Base-by-base conservation (phyloP, 2,888 invertebrate species). In the Lochmaea capreae region DNA sequence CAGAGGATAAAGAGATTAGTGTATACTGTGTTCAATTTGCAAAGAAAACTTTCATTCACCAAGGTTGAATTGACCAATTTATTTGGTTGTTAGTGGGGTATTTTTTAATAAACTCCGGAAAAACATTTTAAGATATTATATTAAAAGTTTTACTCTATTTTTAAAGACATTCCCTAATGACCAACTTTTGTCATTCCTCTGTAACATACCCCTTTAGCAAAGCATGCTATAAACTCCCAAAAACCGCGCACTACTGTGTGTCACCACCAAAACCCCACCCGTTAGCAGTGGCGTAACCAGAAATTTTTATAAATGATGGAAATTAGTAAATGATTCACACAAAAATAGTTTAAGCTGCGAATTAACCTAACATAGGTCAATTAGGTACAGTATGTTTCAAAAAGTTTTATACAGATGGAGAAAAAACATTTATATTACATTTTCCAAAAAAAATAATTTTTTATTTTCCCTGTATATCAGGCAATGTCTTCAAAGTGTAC, bases 161-260 rank as follows among this genome's bases (percentile, higher is more conserved):
- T 72, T 66, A 26, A 62, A 46, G 39, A 43, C 58, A 57, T 62
- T 59, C 72, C 66, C 42, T 59, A 22, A 39, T 69, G 49, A 72
- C 39, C 26, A 65, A 72, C 39, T 69, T 68, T 39, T 59, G 26
- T 70, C 68, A 52, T 65, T 74, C 78, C 79, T 80, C 69, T 82
- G 82, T 82, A 81, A 81, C 79, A 81, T 82, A 82, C 75, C 71
- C 79, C 78, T 73, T 33, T 63, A 76, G 76, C 77, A 75, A 69
- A 68, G 80, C 81, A 82, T 81, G 82, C 79, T 78, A 72, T 67
- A 67, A 54, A 72, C 67, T 67, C 46, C 71, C 43, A 43, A 63
- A n/a, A 57, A 62, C 67, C 22, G 57, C 71, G 58, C 73, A 76
- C 76, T 76, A 81, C 82, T 75, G 79, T 80, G 80, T 82, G 78